Evolutionary conservation across 2,888 invertebrate genomes (phyloP).

Genomic region (Dendrolimus pini): DNA sequence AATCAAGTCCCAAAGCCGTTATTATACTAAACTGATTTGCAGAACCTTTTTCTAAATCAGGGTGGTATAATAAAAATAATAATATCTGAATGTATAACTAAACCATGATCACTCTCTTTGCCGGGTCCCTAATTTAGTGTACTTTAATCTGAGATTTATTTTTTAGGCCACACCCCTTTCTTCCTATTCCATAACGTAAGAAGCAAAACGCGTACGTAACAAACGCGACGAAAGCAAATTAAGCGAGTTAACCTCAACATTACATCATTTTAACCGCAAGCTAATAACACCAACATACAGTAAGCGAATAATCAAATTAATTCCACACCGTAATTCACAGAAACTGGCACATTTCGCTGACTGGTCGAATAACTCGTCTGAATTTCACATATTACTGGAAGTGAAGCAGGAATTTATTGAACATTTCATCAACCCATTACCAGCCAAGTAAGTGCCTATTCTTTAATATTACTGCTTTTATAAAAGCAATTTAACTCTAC

Average conservation of each 20-base stretch:
- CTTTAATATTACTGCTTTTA: too few relatives aligned
- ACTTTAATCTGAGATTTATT: too few relatives aligned
- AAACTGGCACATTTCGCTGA: slow-evolving; percentile 84
- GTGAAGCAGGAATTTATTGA: slow-evolving; percentile 83
- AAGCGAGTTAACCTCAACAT: slow-evolving; percentile 17
- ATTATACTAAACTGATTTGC: too few relatives aligned
- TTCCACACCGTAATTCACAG: slow-evolving; percentile 50
- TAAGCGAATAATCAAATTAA: slow-evolving; percentile 41
- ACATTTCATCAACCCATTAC: slow-evolving; percentile 79
- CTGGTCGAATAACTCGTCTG: slow-evolving; percentile 84
- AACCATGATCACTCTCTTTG: too few relatives aligned
- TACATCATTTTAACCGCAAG: slow-evolving; percentile 16
- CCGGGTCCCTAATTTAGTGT: too few relatives aligned
- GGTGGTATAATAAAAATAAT: too few relatives aligned
- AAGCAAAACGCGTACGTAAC: neutral
- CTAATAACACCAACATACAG: slow-evolving; percentile 22
- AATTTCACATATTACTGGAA: slow-evolving; percentile 83
- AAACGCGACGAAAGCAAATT: slow-evolving; percentile 14
- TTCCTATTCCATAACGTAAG: too few relatives aligned
- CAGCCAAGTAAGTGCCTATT: slow-evolving; percentile 64
- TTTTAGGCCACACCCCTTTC: too few relatives aligned
- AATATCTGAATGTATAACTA: too few relatives aligned
- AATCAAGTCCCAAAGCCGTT: too few relatives aligned
- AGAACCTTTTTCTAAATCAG: too few relatives aligned
- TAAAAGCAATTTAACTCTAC: too few relatives aligned